These are phyloP conservation scores for Mirza zaza DNA, from an alignment of 2,113 vertebrate genomes.

Conservation along the genomic window DNA sequence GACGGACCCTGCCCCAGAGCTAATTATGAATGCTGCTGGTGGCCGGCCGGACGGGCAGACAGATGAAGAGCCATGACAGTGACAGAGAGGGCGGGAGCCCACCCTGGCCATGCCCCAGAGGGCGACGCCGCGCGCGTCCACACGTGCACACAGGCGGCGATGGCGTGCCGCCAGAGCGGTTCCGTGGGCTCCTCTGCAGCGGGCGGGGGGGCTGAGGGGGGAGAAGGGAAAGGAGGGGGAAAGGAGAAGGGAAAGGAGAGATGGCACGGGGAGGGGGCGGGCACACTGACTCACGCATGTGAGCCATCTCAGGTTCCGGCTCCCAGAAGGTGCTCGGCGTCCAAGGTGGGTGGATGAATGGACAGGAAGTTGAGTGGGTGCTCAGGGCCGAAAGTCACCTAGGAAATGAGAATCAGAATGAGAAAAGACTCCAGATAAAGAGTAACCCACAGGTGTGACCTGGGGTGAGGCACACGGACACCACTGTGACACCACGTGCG, in stretches of 20 bases:
- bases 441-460: neutral
- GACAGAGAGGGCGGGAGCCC: neutral
- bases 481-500: fast-evolving
- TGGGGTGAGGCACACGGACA: neutral
- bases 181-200: neutral
- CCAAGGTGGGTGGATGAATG: neutral
- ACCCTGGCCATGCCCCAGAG: too few relatives aligned
- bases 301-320: neutral
- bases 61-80: neutral
- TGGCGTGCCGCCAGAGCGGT: neutral
- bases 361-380: neutral
- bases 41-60: neutral
- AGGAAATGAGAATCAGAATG: neutral
- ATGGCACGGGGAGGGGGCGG: neutral
- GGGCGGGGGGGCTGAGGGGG: neutral
- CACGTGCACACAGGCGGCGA: fast-evolving
- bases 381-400: neutral
- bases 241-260: neutral
- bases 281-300: fast-evolving
- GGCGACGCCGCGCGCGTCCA: fast-evolving
- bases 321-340: neutral
- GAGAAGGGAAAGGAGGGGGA: neutral
- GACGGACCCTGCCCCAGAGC: neutral
- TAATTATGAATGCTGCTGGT: neutral
- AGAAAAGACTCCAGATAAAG: neutral